Conservation (phyloP, 2,113 vertebrate species). For the Calonectris borealis region DNA sequence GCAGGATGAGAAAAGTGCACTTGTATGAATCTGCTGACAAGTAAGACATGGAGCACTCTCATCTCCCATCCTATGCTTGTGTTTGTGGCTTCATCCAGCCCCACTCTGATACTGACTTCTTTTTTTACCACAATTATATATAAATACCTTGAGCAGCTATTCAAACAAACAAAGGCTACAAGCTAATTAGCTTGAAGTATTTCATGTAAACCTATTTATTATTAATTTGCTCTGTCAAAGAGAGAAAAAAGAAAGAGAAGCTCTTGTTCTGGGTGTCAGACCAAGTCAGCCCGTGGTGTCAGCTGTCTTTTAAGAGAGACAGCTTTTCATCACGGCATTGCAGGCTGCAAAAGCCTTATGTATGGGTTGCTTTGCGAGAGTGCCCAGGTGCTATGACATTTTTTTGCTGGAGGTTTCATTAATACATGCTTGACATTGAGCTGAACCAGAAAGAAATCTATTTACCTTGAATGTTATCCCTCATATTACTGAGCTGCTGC, state of each 20-base stretch:
- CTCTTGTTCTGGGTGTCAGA: not conserved
- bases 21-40: not conserved
- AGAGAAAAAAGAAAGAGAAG: not conserved
- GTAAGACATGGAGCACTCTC: not conserved
- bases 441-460: not conserved
- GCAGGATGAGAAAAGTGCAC: not conserved
- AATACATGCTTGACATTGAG: not conserved
- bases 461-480: constrained; percentile 85
- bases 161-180: not conserved
- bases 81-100: not conserved
- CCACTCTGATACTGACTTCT: not conserved
- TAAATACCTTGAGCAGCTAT: not conserved
- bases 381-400: not conserved
- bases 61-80: not conserved
- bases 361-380: not conserved
- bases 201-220: not conserved
- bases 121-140: not conserved
- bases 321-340: not conserved
- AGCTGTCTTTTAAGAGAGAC: not conserved
- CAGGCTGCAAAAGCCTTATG: not conserved
- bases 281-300: not conserved
- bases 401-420: not conserved
- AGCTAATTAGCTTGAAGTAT: not conserved
- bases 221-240: not conserved
- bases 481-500: constrained; percentile 79